Percentiles rank a stretch among this genome's conserved stretches.
phyloP scores from a whole-genome alignment of 2,797 vertebrate genomes.

The Urophycis tenuis region DNA sequence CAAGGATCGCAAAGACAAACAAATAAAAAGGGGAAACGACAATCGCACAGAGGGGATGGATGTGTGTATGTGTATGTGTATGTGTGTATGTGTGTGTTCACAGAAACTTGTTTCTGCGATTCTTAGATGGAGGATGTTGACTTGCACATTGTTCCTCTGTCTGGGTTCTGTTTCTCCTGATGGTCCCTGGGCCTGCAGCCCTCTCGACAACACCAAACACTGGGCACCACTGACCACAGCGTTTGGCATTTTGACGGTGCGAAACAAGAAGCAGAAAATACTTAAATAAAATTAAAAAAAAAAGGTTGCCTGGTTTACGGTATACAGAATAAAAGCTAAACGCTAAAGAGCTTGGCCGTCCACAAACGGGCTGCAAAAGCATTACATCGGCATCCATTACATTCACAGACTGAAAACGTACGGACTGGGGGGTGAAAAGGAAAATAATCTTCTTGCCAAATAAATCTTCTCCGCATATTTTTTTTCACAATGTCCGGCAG shows the following conservation, averaged over 20 bases:
- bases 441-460: neutral
- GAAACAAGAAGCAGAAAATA: constrained; percentile 27
- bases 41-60: no score
- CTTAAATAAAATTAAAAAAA: constrained; percentile 8
- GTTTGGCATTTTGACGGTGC: constrained; percentile 11
- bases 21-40: neutral
- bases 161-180: neutral
- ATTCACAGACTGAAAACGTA: constrained; percentile 44
- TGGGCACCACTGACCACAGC: neutral
- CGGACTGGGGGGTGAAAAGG: constrained; percentile 19
- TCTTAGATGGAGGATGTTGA: constrained; percentile 2
- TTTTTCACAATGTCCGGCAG: neutral
- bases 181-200: neutral
- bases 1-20: constrained; percentile 4
- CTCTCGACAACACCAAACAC: neutral
- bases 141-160: neutral
- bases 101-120: constrained; percentile 12
- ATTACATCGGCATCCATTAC: constrained; percentile 44
- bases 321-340: constrained; percentile 3
- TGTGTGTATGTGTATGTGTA: no score
- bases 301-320: neutral
- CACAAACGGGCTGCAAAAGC: constrained; percentile 28
- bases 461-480: neutral
- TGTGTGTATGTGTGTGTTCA: no score
- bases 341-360: constrained; percentile 29